Conservation (phyloP, 2,113 vertebrate species). For the Vicugna pacos region DNA sequence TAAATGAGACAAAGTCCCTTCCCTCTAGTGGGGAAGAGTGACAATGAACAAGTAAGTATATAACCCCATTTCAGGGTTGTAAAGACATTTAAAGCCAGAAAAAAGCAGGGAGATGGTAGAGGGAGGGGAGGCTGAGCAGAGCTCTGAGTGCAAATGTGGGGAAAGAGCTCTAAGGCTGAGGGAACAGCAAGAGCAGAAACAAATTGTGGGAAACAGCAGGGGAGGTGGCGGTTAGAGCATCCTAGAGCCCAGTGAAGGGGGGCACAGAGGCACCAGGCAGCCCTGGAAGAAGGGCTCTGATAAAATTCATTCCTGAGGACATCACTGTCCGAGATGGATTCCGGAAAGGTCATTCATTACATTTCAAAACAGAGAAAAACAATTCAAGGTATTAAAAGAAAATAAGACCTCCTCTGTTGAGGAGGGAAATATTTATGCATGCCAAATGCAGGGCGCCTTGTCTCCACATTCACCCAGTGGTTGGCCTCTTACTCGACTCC, state of each 20-base stretch:
- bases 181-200: background rate
- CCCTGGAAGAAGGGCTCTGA: background rate
- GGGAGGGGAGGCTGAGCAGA: background rate
- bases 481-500: background rate
- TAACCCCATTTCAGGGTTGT: background rate
- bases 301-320: background rate
- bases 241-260: background rate
- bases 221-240: fast-evolving
- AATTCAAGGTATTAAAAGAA: slow-evolving; percentile 68
- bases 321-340: background rate
- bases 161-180: background rate
- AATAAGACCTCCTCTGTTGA: slow-evolving; percentile 57
- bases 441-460: background rate
- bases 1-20: background rate
- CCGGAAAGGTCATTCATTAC: background rate
- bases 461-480: background rate
- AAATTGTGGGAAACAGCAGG: background rate
- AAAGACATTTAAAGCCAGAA: background rate
- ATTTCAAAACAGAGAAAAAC: slow-evolving; percentile 33
- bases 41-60: background rate
- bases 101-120: background rate
- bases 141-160: background rate
- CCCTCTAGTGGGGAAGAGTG: background rate
- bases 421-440: slow-evolving; percentile 41
- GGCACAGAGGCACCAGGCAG: background rate